Conservation (phyloP, 2,888 invertebrate genomes). For the Dasypolia templi region DNA sequence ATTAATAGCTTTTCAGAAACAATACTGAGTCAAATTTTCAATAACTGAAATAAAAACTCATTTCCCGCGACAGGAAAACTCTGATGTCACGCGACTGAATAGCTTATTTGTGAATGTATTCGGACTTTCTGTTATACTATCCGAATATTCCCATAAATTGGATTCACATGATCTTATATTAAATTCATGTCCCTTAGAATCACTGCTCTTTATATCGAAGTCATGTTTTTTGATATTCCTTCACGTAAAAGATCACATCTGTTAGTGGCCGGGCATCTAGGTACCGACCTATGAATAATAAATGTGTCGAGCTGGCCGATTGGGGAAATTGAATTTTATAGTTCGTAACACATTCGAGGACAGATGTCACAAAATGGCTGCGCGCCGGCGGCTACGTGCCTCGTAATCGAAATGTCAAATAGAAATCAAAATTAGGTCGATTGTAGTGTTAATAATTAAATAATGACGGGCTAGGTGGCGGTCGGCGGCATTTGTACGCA, state of each 20-base stretch:
- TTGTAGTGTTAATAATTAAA: conserved; percentile 90
- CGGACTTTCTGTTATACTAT: conserved; percentile 71
- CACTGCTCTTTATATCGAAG: conserved; percentile 81
- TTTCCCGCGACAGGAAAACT: conserved; percentile 71
- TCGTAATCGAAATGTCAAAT: conserved; percentile 90
- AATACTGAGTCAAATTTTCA: conserved; percentile 73
- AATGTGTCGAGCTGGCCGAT: conserved; percentile 89
- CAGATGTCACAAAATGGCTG: conserved; percentile 90
- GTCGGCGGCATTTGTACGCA: conserved; percentile 77
- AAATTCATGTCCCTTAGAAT: conserved; percentile 84
- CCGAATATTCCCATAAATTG: conserved; percentile 76
- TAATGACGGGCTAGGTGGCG: conserved; percentile 82
- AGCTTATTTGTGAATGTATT: conserved; percentile 71
- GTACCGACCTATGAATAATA: conserved; percentile 90
- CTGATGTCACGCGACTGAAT: conserved; percentile 79
- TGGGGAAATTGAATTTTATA: conserved; percentile 91
- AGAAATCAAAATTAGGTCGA: conserved; percentile 90
- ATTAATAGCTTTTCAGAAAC: conserved; percentile 77
- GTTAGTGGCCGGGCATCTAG: conserved; percentile 88
- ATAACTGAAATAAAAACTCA: conserved; percentile 76
- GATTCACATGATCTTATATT: conserved; percentile 81
- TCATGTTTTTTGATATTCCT: conserved; percentile 87
- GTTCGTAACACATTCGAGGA: conserved; percentile 89
- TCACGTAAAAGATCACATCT: conserved; percentile 90
- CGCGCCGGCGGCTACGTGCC: conserved; percentile 84